A percentile compares a stretch with the other conserved stretches of the same genome.
Evolutionary conservation across 1,140 invertebrate species (phyloP).

Genomic region (Maconellicoccus hirsutus): DNA sequence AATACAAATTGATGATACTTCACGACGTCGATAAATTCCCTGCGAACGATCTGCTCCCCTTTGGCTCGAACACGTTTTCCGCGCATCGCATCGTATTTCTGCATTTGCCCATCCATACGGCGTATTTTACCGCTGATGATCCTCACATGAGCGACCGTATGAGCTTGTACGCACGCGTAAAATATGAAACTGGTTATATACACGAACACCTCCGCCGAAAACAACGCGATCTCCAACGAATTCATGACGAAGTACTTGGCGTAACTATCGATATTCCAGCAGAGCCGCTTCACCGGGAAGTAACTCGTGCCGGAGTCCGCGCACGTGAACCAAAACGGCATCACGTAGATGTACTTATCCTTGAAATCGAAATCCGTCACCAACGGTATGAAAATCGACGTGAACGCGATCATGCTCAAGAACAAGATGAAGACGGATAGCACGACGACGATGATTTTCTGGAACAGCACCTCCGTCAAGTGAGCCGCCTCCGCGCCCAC

Average conservation of each 20-base stretch:
- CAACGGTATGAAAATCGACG: background rate
- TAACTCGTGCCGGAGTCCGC: background rate
- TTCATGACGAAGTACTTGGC: background rate
- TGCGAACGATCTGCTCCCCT: background rate
- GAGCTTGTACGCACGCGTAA: background rate
- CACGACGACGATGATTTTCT: background rate
- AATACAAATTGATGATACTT: background rate
- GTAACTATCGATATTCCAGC: conserved; percentile 8
- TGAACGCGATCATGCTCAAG: background rate
- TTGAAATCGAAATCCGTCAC: conserved; percentile 10
- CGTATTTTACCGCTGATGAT: background rate
- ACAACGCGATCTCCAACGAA: background rate
- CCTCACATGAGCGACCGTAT: background rate
- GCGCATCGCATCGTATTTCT: background rate
- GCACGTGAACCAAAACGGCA: conserved; percentile 11
- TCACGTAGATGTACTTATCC: conserved; percentile 11
- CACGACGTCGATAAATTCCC: background rate
- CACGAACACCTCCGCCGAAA: background rate
- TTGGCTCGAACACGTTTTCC: background rate
- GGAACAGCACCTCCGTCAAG: background rate
- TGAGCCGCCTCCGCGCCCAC: background rate
- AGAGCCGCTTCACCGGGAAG: background rate
- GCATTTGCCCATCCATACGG: background rate
- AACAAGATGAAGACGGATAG: background rate
- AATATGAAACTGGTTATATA: background rate